A percentile compares a stretch with the other conserved stretches of the same genome.
These are phyloP conservation scores for Blennius ocellaris DNA, from an alignment of 2,113 vertebrate species.

Conservation along the genomic window DNA sequence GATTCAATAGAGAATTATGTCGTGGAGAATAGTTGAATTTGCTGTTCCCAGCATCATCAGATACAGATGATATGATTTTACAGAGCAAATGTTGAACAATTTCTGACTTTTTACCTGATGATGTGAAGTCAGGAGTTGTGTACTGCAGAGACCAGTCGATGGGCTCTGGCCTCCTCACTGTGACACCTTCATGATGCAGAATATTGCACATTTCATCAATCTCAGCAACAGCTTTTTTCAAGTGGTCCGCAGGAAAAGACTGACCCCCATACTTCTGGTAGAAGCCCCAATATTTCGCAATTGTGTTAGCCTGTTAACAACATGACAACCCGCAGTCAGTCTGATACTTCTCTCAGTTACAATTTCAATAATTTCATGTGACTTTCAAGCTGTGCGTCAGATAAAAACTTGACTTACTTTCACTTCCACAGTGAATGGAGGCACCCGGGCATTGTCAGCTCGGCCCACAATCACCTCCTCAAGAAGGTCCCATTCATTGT, in stretches of 20 bases:
- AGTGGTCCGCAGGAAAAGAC: constrained; percentile 91
- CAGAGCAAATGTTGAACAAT: too few species aligned
- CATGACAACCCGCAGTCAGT: neutral
- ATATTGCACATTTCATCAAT: constrained; percentile 99
- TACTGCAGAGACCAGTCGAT: constrained; percentile 93
- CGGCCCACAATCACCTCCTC: constrained; percentile 98
- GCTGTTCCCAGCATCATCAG: neutral
- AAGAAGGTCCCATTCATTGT: constrained; percentile 97
- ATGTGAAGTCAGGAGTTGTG: constrained; percentile 96
- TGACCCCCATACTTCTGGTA: constrained; percentile 93
- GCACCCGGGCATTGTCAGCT: constrained; percentile 94
- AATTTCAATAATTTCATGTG: neutral
- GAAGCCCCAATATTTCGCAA: constrained; percentile 96
- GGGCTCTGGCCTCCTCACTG: constrained; percentile 90
- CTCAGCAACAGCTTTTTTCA: constrained; percentile 93
- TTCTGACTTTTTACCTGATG: constrained; percentile 90
- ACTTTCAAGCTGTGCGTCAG: neutral
- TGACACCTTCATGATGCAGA: constrained; percentile 91
- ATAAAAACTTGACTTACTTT: constrained; percentile 85
- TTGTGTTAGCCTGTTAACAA: constrained; percentile 93
- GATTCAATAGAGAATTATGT: neutral
- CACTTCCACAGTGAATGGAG: constrained; percentile 96
- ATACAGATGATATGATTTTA: too few species aligned
- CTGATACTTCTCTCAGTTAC: neutral
- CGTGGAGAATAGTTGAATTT: neutral